These are phyloP conservation scores for Trematomus loennbergii DNA, from an alignment of 2,113 vertebrate genomes.

Conservation along the genomic window DNA sequence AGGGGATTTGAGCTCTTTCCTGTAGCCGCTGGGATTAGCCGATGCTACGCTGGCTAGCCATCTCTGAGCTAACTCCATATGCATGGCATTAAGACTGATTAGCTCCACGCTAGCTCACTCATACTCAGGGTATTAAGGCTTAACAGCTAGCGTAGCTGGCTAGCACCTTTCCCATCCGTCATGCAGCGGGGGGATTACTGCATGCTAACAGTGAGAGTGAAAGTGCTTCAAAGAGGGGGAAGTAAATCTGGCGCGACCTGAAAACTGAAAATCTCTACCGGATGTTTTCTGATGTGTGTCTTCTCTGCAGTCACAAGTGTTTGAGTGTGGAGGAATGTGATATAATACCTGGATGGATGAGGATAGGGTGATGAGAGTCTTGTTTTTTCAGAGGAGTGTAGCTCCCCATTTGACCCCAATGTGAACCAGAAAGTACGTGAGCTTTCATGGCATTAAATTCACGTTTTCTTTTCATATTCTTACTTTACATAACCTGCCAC, in stretches of 20 bases:
- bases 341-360: conserved; percentile 11
- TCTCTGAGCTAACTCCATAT: conserved; percentile 48
- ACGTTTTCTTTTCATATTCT: too few relatives aligned
- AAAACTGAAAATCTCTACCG: conserved; percentile 5
- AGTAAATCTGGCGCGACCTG: conserved; percentile 50
- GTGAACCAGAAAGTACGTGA: too few relatives aligned
- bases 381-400: neutral
- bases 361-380: too few relatives aligned
- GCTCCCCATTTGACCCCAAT: too few relatives aligned
- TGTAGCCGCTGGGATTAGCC: conserved; percentile 61
- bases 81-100: conserved; percentile 69
- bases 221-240: conserved; percentile 40
- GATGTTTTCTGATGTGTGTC: neutral
- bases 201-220: conserved; percentile 45
- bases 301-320: conserved; percentile 16
- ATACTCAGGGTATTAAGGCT: conserved; percentile 66
- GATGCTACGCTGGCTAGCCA: conserved; percentile 47
- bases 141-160: conserved; percentile 59
- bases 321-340: neutral
- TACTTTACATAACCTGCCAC: too few relatives aligned
- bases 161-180: conserved; percentile 59
- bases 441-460: too few relatives aligned
- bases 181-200: conserved; percentile 51
- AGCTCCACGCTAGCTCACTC: conserved; percentile 62
- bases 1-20: conserved; percentile 49